These are phyloP conservation scores for Rhinogobius similis DNA, from an alignment of 2,113 vertebrate genomes.

Conservation along the genomic window DNA sequence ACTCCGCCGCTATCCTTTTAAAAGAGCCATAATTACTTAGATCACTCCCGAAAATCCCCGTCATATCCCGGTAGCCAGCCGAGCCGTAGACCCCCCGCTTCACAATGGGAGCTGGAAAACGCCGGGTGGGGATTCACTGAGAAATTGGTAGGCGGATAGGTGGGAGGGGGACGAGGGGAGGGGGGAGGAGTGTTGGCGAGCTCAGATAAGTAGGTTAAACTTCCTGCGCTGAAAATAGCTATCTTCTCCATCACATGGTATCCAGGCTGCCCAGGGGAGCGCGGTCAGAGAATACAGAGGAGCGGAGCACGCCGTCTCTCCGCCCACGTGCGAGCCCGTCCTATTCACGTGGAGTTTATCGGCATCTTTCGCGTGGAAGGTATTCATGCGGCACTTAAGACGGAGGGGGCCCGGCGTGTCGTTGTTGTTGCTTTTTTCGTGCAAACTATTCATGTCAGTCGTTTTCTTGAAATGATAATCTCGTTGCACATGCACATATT, in stretches of 20 bases:
- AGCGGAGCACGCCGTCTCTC: slow-evolving; percentile 50
- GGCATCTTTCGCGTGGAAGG: slow-evolving; percentile 30
- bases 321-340: neutral
- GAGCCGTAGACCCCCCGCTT: slow-evolving; percentile 4
- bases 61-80: slow-evolving; percentile 2
- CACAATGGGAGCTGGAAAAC: slow-evolving; percentile 7
- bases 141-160: slow-evolving; percentile 34
- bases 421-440: slow-evolving; percentile 6
- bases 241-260: slow-evolving; percentile 72
- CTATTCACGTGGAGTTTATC: slow-evolving; percentile 16
- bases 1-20: neutral
- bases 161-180: slow-evolving; percentile 14
- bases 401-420: slow-evolving; percentile 3
- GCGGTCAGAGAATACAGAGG: slow-evolving; percentile 52
- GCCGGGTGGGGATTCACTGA: neutral
- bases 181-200: slow-evolving; percentile 37
- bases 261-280: slow-evolving; percentile 64
- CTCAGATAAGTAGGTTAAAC: slow-evolving; percentile 79
- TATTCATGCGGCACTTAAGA: slow-evolving; percentile 27
- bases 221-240: slow-evolving; percentile 77
- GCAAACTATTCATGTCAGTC: slow-evolving; percentile 15
- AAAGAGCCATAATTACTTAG: slow-evolving; percentile 10
- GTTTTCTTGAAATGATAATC: slow-evolving; percentile 33
- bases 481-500: slow-evolving; percentile 11
- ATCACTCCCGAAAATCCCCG: slow-evolving; percentile 6